A percentile compares a stretch with the other conserved stretches of the same genome.
phyloP scores from a whole-genome alignment of 2,888 invertebrate genomes.

The Mystacides longicornis region DNA sequence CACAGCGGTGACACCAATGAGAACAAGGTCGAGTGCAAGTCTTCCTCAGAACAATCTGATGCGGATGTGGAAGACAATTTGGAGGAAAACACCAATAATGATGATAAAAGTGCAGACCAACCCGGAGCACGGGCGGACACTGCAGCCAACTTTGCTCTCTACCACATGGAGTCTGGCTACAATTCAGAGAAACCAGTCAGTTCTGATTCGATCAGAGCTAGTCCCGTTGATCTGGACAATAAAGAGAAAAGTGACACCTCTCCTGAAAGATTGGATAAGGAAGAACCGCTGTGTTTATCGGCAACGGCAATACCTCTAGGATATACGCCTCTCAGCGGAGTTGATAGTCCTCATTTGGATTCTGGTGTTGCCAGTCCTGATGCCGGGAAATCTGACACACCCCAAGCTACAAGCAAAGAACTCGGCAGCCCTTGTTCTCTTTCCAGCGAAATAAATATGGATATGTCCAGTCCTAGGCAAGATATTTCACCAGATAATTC shows the following conservation, averaged over 20 bases:
- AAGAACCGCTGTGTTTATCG: conserved; percentile 36
- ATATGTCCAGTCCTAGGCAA: conserved; percentile 43
- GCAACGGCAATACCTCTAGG: conserved; percentile 37
- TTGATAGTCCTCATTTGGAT: conserved; percentile 44
- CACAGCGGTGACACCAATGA: conserved; percentile 22
- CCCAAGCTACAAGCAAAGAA: conserved; percentile 43
- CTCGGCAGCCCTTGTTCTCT: conserved; percentile 43
- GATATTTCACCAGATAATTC: conserved; percentile 18
- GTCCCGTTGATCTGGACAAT: conserved; percentile 40
- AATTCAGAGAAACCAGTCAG: conserved; percentile 50
- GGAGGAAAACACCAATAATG: conserved; percentile 42
- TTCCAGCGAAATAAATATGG: conserved; percentile 52
- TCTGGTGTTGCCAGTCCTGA: conserved; percentile 52
- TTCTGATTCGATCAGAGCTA: conserved; percentile 43
- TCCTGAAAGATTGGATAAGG: conserved; percentile 48
- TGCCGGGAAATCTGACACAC: conserved; percentile 48
- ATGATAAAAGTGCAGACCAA: conserved; percentile 34
- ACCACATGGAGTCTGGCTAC: conserved; percentile 59
- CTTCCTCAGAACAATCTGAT: conserved; percentile 65
- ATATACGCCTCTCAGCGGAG: conserved; percentile 39
- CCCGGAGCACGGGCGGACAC: conserved; percentile 38
- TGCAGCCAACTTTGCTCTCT: conserved; percentile 44
- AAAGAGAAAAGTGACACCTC: conserved; percentile 51
- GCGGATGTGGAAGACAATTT: conserved; percentile 77
- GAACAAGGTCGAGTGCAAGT: conserved; percentile 40